phyloP scores from a whole-genome alignment of 2,797 vertebrate species.

The Leuciscus waleckii region DNA sequence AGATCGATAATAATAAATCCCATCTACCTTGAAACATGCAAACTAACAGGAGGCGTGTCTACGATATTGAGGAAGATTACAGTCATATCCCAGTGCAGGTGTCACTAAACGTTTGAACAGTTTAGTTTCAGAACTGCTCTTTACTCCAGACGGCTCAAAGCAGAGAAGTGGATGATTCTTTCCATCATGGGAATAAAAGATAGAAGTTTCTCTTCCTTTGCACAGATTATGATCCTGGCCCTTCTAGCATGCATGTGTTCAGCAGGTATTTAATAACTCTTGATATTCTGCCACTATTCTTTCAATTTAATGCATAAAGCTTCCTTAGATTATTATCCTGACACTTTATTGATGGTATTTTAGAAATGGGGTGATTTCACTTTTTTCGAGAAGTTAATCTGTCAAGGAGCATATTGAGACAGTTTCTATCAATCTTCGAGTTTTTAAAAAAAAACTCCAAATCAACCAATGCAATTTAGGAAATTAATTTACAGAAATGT shows the following conservation, averaged over 20 bases:
- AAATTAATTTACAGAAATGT: background rate
- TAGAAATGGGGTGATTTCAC: background rate
- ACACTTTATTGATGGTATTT: background rate
- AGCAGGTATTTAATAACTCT: conserved; percentile 28
- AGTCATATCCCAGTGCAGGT: background rate
- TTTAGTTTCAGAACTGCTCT: conserved; percentile 4
- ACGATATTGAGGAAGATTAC: background rate
- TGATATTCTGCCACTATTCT: background rate
- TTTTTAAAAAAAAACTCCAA: background rate
- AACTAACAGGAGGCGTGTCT: conserved; percentile 40
- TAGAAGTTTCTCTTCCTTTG: conserved; percentile 7
- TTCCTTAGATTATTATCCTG: background rate
- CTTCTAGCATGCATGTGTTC: conserved; percentile 24
- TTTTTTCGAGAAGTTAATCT: background rate
- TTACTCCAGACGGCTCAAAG: background rate
- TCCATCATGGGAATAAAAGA: conserved; percentile 33
- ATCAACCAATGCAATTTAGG: background rate
- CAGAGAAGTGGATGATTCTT: background rate
- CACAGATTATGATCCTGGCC: conserved; percentile 7
- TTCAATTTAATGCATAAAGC: background rate
- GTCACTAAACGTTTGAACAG: background rate
- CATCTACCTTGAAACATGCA: conserved; percentile 10
- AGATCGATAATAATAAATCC: conserved; percentile 14
- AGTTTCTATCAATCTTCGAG: background rate
- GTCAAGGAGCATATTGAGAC: background rate